Evolutionary conservation across 2,113 vertebrate genomes (phyloP).

Genomic region (Phalacrocorax brasilianus): DNA sequence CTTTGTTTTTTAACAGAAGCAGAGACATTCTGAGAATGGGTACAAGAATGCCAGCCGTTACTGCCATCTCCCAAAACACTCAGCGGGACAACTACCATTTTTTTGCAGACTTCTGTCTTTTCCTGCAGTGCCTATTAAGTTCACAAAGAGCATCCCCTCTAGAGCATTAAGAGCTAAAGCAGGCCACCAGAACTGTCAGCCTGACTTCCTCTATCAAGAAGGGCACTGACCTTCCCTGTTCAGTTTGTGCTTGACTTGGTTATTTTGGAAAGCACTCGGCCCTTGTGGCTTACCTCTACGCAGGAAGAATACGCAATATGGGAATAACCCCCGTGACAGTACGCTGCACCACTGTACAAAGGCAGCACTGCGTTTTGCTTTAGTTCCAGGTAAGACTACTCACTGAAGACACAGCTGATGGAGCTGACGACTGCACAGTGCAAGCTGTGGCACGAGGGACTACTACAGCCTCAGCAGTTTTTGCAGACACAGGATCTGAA

Average conservation of each 20-base stretch:
- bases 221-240: not conserved
- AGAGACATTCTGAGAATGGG: not conserved
- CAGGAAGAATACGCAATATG: not conserved
- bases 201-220: not conserved
- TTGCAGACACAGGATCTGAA: not conserved
- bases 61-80: not conserved
- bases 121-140: not conserved
- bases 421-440: slow-evolving; percentile 43
- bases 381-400: slow-evolving; percentile 14
- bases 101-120: not conserved
- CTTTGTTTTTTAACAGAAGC: not conserved
- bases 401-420: slow-evolving; percentile 19
- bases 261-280: not conserved
- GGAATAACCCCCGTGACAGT: not conserved
- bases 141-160: not conserved
- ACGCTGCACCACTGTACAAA: not conserved
- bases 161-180: not conserved
- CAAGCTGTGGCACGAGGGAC: slow-evolving; percentile 48
- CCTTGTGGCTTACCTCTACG: fast-evolving
- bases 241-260: not conserved
- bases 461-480: not conserved
- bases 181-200: not conserved
- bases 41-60: not conserved
- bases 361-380: not conserved
- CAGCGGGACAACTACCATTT: not conserved